A percentile compares a stretch with the other conserved stretches of the same genome.
Conservation (phyloP, 2,797 vertebrate genomes). For the Phrynocephalus guinanensis region DNA sequence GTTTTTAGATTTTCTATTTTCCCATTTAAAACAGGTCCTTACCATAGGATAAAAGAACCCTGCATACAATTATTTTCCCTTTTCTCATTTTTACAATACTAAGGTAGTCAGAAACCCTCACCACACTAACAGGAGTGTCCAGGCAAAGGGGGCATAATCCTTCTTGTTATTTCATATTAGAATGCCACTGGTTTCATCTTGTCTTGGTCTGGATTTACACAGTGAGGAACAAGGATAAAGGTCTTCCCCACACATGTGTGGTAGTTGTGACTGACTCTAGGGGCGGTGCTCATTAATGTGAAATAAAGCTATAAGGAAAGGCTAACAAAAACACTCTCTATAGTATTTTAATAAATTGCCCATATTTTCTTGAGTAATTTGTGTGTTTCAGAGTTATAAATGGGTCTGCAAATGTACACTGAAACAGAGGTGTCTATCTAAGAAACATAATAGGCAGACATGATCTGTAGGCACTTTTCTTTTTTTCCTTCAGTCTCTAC, state of each 20-base stretch:
- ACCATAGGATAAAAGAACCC: constrained; percentile 16
- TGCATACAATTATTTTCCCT: too few relatives aligned
- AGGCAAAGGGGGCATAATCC: background rate
- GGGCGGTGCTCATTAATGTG: constrained; percentile 27
- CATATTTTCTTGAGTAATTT: constrained; percentile 60
- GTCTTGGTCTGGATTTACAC: too few relatives aligned
- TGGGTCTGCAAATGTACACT: constrained; percentile 23
- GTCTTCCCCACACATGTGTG: too few relatives aligned
- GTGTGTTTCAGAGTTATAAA: constrained; percentile 68
- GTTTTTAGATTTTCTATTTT: too few relatives aligned
- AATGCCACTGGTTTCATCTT: constrained; percentile 59
- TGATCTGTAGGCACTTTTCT: constrained; percentile 59
- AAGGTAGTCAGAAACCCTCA: too few relatives aligned
- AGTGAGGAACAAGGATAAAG: too few relatives aligned
- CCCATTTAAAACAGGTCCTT: background rate
- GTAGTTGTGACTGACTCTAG: too few relatives aligned
- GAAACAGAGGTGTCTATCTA: constrained; percentile 53
- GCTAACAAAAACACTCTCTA: constrained; percentile 50
- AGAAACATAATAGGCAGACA: constrained; percentile 60
- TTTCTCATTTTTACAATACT: too few relatives aligned
- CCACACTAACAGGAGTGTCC: too few relatives aligned
- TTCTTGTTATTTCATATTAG: constrained; percentile 54
- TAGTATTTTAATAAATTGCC: constrained; percentile 62
- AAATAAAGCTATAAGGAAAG: constrained; percentile 39
- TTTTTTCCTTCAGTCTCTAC: background rate